Base-by-base conservation (phyloP, 2,888 invertebrate genomes). In the Acleris cristana region DNA sequence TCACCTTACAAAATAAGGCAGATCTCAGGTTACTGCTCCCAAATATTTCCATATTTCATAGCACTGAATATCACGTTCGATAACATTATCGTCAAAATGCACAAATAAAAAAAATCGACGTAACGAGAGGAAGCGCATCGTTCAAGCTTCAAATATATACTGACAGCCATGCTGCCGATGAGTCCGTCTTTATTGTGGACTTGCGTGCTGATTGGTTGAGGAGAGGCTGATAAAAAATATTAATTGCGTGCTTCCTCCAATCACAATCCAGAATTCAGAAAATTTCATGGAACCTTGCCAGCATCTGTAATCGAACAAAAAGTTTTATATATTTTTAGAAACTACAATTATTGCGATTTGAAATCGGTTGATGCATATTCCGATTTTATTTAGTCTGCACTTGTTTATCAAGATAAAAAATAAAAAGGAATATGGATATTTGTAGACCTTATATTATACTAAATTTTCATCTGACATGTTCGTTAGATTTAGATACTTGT, bases 101-200 rank as follows among this genome's bases (percentile, higher is more conserved):
- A 90, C 88, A 89, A 90, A 91, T 87, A 92, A 91, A 92, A 93
- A 93, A 93, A 91, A 89, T 89, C 93, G 93, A 93, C 90, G 87
- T 94, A 94, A 95, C 94, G 95, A 95, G 95, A 96, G 96, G 96
- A 95, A 95, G 95, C 94, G 95, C 96, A 96, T 96, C 95, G 94
- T 95, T 92, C 95, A 94, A 95, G 95, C 95, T 95, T 96, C 96
- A 97, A 96, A 97, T 98, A 96, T 98, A 98, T 98, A 98, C 97
- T 98, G 97, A 96, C 97, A 96, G 97, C 97, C 97, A 97, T 97
- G 95, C 96, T 96, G 96, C 95, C 94, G 95, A 95, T 94, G 95
- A 95, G 95, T 95, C 95, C 95, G 95, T 95, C 96, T 96, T 96
- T 96, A 96, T 95, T 95, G 94, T 94, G 93, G 93, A 92, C 93